A percentile compares a stretch with the other conserved stretches of the same genome.
Evolutionary conservation across 2,797 vertebrate genomes (phyloP).

Genomic region (Enteromius mattozi): DNA sequence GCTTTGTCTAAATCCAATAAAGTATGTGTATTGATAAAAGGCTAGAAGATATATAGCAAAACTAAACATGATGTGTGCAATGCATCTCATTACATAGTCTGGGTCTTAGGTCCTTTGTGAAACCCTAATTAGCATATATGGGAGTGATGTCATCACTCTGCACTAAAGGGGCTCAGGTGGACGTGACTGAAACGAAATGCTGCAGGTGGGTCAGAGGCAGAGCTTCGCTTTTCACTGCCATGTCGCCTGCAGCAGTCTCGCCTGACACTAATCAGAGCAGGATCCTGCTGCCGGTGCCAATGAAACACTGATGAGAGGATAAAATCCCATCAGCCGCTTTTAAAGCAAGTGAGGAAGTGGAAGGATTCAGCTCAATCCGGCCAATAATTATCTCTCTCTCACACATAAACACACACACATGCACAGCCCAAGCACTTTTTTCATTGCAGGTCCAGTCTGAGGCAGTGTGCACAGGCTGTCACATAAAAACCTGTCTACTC

Average conservation of each 20-base stretch:
- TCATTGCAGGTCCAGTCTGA: conserved; percentile 2
- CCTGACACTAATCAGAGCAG: conserved; percentile 44
- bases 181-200: conserved; percentile 39
- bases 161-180: conserved; percentile 46
- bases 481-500: neutral
- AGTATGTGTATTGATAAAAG: neutral
- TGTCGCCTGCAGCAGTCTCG: conserved; percentile 36
- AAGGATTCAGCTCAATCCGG: conserved; percentile 17
- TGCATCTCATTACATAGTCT: neutral
- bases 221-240: conserved; percentile 20
- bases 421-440: neutral
- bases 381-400: conserved; percentile 25
- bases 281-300: conserved; percentile 32
- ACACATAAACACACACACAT: neutral
- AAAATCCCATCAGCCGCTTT: conserved; percentile 24
- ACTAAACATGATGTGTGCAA: neutral
- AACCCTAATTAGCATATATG: conserved; percentile 26
- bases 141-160: conserved; percentile 37
- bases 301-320: conserved; percentile 20
- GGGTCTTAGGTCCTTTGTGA: neutral
- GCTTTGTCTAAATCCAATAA: neutral
- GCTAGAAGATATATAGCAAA: neutral
- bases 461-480: neutral
- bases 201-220: conserved; percentile 25
- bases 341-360: neutral